These are phyloP conservation scores for Petrolisthes cinctipes DNA, from an alignment of 2,888 invertebrate species.

Conservation along the genomic window DNA sequence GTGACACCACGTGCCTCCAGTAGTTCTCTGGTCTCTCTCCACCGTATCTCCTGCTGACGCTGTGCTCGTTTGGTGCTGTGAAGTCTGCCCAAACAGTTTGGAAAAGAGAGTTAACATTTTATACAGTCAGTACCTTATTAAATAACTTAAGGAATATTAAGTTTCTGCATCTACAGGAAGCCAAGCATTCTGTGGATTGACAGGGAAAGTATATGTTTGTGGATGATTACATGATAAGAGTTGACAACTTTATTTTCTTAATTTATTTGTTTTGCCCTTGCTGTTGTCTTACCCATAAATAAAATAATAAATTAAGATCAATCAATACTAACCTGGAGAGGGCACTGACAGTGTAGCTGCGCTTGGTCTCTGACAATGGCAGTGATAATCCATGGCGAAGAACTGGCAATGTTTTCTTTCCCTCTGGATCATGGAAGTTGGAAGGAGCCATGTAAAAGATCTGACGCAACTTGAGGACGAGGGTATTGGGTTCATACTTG, in stretches of 20 bases:
- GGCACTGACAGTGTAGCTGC: constrained; percentile 52
- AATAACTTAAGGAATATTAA: background rate
- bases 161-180: background rate
- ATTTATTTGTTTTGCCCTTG: too few species aligned
- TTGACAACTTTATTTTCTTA: too few species aligned
- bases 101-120: background rate
- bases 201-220: background rate
- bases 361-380: constrained; percentile 53
- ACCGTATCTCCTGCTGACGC: constrained; percentile 47
- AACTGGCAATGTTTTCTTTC: background rate
- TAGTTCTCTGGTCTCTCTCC: constrained; percentile 31
- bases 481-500: constrained; percentile 45
- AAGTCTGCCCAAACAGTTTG: constrained; percentile 25
- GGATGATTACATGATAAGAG: background rate
- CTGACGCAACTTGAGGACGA: constrained; percentile 49
- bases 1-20: constrained; percentile 45
- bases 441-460: constrained; percentile 47
- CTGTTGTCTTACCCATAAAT: too few species aligned
- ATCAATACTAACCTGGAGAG: constrained; percentile 41
- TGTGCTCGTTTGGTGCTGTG: constrained; percentile 58
- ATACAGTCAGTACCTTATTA: background rate
- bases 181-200: background rate
- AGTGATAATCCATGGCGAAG: constrained; percentile 46
- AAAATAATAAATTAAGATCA: too few species aligned
- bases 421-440: background rate